Conservation (phyloP, 1,140 invertebrate genomes). For the Lepidurus apus region DNA sequence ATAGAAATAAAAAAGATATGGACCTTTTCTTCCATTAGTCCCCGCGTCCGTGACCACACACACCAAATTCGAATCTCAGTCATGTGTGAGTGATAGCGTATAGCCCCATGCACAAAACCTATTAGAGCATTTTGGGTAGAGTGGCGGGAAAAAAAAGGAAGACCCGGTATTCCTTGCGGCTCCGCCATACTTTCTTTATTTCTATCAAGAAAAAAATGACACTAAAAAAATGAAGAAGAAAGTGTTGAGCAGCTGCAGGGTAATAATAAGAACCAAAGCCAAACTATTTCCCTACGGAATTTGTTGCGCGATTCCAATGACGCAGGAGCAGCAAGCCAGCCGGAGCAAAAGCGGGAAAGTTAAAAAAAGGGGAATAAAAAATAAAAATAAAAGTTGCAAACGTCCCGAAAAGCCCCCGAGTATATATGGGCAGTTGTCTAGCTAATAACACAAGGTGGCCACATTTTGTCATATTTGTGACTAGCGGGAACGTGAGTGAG, state of each 20-base stretch:
- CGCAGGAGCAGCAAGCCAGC: background rate
- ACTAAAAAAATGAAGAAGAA: background rate
- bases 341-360: background rate
- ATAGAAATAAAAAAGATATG: background rate
- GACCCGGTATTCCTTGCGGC: background rate
- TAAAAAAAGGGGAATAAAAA: background rate
- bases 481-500: slow-evolving; percentile 16
- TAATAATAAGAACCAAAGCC: slow-evolving; percentile 8
- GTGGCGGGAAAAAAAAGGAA: background rate
- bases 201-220: too few relatives aligned
- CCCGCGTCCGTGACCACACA: background rate
- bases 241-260: slow-evolving; percentile 13
- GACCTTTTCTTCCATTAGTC: too few relatives aligned
- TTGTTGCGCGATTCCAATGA: background rate
- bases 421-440: slow-evolving; percentile 12
- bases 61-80: background rate
- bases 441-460: slow-evolving; percentile 18
- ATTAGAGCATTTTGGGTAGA: too few relatives aligned
- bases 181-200: too few relatives aligned
- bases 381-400: background rate
- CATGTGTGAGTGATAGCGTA: slow-evolving; percentile 4
- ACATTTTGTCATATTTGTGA: slow-evolving; percentile 22
- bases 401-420: background rate
- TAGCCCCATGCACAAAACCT: background rate
- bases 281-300: slow-evolving; percentile 1